Base-by-base conservation (phyloP, 2,888 invertebrate genomes). In the Ptycholaimellus sp. region DNA sequence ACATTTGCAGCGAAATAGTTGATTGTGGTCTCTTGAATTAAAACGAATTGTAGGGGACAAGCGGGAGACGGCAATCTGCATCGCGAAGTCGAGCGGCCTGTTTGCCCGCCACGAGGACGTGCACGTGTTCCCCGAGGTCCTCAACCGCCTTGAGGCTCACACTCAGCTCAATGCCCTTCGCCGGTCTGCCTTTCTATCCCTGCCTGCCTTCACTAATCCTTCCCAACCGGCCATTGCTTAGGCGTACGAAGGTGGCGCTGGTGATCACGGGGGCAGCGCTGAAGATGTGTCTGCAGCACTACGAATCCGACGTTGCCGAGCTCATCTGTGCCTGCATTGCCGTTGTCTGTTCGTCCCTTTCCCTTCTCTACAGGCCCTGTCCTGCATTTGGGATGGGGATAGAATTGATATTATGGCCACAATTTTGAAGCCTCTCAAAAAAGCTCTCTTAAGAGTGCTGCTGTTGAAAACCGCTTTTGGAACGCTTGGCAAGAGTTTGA, bases 21-120 rank as follows among this genome's bases (percentile, higher is more conserved):
- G 11, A 27, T 11, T 27, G 9, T 27, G 11, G 9, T 27, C 9
- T 11, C 9, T 11, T 27, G 11, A 27, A n/a, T 27, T 11, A 30
- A 16, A 7, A n/a, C 7, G 6, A 17, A 16, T 16, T n/a, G 7
- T 9, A 4, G 70, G 70, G 6, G 73, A 74, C 51, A 74, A 72
- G 63, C 58, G 90, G 43, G 93, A 96, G 65, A 93, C 93, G 1
- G 93, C 93, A 1, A 76, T 79, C 17, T 90, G 87, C 58, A 90
- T 93, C 52, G 90, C 90, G 2, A 87, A 87, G 58, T 85, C 85
- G 17, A 27, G 33, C 21, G 37, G 37, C 6, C 20, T 50, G 80
- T 29, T 40, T 22, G 20, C 20, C 17, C 69, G 75, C 22, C 72
- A 87, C 35, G 80, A 81, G 60, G 72, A 59, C 45, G 65, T 76